phyloP scores from a whole-genome alignment of 2,797 vertebrate species.

The Catharus ustulatus region DNA sequence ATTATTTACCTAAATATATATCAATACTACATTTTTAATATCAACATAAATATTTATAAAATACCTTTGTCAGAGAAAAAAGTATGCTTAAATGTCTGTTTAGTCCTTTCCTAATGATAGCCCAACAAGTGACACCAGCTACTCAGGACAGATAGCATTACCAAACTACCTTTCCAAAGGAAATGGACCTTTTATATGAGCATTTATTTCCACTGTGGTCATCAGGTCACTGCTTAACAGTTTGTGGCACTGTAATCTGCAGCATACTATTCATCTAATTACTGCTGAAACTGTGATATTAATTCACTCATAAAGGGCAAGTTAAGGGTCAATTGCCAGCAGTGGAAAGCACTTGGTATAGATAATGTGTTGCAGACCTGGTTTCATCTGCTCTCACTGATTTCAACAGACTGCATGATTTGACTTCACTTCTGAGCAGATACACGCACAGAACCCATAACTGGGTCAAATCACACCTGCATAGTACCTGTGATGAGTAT shows the following conservation, averaged over 20 bases:
- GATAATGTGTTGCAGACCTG: neutral
- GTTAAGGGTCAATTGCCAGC: neutral
- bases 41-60: neutral
- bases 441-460: neutral
- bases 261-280: slow-evolving; percentile 8
- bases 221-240: neutral
- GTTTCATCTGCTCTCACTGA: neutral
- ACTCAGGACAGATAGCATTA: neutral
- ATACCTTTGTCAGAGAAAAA: neutral
- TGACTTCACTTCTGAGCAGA: neutral
- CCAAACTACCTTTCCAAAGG: neutral
- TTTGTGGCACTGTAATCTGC: neutral
- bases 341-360: neutral
- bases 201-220: neutral
- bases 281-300: neutral
- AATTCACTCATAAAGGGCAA: neutral
- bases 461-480: neutral
- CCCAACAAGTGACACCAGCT: neutral
- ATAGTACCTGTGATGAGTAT: neutral
- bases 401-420: neutral
- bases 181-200: neutral
- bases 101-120: neutral
- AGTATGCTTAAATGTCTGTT: neutral
- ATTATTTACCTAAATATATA: neutral
- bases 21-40: neutral